Evolutionary conservation across 2,113 vertebrate species (phyloP).

Genomic region (Hippocampus zosterae): DNA sequence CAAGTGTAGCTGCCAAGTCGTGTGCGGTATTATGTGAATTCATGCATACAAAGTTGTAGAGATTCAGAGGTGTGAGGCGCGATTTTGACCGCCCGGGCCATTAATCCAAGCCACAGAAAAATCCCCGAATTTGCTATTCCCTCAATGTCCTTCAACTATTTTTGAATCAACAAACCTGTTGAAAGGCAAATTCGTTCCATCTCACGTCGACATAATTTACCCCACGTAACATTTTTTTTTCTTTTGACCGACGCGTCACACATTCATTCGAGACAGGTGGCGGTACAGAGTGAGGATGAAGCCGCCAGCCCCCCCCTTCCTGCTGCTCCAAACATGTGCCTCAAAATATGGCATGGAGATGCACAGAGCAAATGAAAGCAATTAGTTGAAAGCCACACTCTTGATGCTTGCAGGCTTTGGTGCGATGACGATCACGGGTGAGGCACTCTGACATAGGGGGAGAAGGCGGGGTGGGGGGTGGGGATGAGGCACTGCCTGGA

Average conservation of each 20-base stretch:
- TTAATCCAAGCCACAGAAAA: too few relatives aligned
- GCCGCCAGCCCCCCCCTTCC: conserved; percentile 48
- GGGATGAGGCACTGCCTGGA: conserved; percentile 53
- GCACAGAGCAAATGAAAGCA: conserved; percentile 23
- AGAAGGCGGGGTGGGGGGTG: conserved; percentile 28
- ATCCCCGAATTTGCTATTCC: too few relatives aligned
- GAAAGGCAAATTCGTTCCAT: background rate
- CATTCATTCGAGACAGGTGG: conserved; percentile 48
- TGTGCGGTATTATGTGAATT: too few relatives aligned
- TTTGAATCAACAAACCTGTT: too few relatives aligned
- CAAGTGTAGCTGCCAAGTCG: too few relatives aligned
- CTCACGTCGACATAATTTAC: background rate
- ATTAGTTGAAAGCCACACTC: conserved; percentile 7
- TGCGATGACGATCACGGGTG: background rate
- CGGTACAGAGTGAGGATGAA: conserved; percentile 46
- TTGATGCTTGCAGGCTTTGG: background rate
- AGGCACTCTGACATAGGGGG: conserved; percentile 46
- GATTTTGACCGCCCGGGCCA: background rate
- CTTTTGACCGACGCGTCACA: background rate
- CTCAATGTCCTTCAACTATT: too few relatives aligned
- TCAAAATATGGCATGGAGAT: conserved; percentile 36
- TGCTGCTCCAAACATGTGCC: conserved; percentile 45
- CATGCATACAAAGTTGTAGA: background rate
- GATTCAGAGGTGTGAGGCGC: too few relatives aligned
- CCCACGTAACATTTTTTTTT: background rate